A percentile compares a stretch with the other conserved stretches of the same genome.
These are phyloP conservation scores for Acanthurus tractus DNA, from an alignment of 2,797 vertebrate species.

Conservation along the genomic window DNA sequence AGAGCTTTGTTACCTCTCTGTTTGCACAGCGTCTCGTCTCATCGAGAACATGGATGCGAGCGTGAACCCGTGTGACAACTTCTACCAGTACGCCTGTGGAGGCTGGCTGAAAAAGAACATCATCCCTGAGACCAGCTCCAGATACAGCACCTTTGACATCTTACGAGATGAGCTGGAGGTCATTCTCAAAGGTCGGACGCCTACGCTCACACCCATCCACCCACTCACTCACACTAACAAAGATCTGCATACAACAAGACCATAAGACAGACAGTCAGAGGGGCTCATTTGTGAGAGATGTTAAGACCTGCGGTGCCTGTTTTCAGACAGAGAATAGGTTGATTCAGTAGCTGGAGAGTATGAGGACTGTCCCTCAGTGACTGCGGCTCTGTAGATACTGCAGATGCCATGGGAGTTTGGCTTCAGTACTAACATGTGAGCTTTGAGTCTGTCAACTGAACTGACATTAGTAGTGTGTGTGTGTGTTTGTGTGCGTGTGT, in stretches of 20 bases:
- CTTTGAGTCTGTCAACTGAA: constrained; percentile 56
- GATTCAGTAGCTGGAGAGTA: constrained; percentile 23
- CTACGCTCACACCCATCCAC: constrained; percentile 12
- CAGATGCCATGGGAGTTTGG: constrained; percentile 60
- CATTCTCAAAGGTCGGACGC: constrained; percentile 91
- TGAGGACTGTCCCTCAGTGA: constrained; percentile 49
- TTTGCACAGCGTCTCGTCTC: constrained; percentile 90
- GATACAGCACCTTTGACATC: constrained; percentile 96
- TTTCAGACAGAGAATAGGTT: constrained; percentile 33
- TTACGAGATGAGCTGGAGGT: constrained; percentile 94
- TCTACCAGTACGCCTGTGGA: constrained; percentile 96
- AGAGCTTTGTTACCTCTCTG: constrained; percentile 20
- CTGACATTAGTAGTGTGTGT: constrained; percentile 26
- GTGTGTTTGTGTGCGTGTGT: not conserved
- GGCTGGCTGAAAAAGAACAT: constrained; percentile 95
- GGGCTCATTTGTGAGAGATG: not conserved
- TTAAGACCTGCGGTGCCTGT: not conserved
- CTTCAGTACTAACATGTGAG: constrained; percentile 36
- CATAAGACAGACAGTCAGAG: not conserved
- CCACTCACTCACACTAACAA: not conserved
- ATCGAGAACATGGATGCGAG: constrained; percentile 93
- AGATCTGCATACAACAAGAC: not conserved
- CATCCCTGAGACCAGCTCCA: constrained; percentile 95
- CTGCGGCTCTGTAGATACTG: constrained; percentile 60
- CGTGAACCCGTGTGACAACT: constrained; percentile 90